A percentile compares a stretch with the other conserved stretches of the same genome.
Conservation (phyloP, 2,113 vertebrate species). For the Osmerus eperlanus region DNA sequence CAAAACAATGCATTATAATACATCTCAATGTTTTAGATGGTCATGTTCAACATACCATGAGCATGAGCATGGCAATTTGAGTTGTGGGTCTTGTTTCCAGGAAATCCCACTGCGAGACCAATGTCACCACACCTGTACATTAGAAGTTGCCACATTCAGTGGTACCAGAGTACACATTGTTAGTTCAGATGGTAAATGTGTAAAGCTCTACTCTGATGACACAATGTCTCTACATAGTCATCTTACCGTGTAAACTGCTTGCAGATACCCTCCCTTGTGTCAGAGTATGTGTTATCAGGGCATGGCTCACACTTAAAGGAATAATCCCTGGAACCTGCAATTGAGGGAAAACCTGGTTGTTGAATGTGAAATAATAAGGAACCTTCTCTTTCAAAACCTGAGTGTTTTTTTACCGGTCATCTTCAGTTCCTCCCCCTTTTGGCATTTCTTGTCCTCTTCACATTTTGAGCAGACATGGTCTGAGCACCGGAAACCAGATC, state of each 20-base stretch:
- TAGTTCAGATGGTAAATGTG: neutral
- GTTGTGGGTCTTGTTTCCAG: constrained; percentile 40
- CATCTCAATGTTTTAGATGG: neutral
- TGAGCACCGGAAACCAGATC: constrained; percentile 55
- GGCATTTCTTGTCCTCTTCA: constrained; percentile 17
- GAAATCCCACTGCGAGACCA: constrained; percentile 13
- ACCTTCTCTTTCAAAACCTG: neutral
- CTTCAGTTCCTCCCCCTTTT: constrained; percentile 21
- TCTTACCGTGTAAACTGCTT: constrained; percentile 34
- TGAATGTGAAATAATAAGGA: too few species aligned
- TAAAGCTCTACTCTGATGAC: neutral
- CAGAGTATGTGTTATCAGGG: constrained; percentile 19
- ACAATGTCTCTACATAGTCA: neutral
- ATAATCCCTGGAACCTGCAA: constrained; percentile 25
- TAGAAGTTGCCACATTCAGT: neutral
- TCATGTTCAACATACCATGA: constrained; percentile 20
- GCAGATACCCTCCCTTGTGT: constrained; percentile 17
- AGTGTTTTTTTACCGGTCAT: constrained; percentile 38
- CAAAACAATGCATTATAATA: constrained; percentile 3
- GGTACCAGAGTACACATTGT: too few species aligned
- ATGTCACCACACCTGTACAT: constrained; percentile 26
- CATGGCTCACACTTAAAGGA: constrained; percentile 18
- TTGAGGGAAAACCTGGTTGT: neutral
- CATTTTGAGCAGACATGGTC: constrained; percentile 46
- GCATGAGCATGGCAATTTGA: constrained; percentile 5